Evolutionary conservation across 1,140 invertebrate species (phyloP), one percentile per base, ranked within the genome.

Genomic region (Bicyclus anynana): DNA sequence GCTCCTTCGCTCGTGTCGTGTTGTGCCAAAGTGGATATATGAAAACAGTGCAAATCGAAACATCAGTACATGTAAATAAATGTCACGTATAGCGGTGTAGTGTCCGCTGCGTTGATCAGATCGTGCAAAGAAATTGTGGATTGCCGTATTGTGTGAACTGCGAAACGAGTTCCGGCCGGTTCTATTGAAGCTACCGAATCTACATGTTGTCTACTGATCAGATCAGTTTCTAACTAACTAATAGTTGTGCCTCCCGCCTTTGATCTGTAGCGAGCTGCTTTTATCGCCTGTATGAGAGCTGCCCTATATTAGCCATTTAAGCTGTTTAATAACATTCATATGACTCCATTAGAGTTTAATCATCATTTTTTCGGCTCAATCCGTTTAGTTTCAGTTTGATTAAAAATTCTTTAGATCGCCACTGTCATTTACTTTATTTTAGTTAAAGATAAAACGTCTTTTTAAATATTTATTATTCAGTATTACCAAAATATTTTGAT

Each of bases 21-120:
- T 82, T 77, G 80, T 84, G 80, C 76, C 79, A 82, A 83, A 78
- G 63, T 77, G 74, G 65, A 77, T 77, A 57, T 59, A 70, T 59
- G 67, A 42, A 62, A 65, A 62, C 61, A 71, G 69, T 69, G 70
- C 63, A 61, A 68, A 72, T 67, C 63, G 55, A 74, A 76, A 69
- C 71, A 71, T 61, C 63, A 70, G 63, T 73, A 72, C 65, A 77
- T 79, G 75, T 83, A 80, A 84, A 76, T 81, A 73, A 77, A 78
- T 80, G 69, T 79, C 69, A 80, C 69, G 59, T 47, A 67, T 70
- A 53, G 61, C 70, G 61, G 72, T 79, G 75, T 77, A 69, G 74
- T 81, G 74, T 68, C 58, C 29, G 29, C 1, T 67, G 61, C 62
- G 68, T 59, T 73, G 72, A 77, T 79, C 73, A 55, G 68, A 81